A percentile compares a stretch with the other conserved stretches of the same genome.
Conservation (phyloP, 2,888 invertebrate genomes). For the Blastobasis adustella region DNA sequence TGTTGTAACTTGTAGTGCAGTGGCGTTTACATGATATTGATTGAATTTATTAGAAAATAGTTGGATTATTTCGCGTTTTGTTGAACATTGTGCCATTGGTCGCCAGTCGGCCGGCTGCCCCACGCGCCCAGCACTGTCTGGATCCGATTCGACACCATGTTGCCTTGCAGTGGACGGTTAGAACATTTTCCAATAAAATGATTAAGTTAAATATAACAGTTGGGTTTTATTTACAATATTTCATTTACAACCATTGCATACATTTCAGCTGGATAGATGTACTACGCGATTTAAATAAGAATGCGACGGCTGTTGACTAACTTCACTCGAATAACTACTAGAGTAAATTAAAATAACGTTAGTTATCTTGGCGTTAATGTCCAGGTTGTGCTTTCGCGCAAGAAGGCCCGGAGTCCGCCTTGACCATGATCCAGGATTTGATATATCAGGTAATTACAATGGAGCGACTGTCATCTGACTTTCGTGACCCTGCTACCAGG, state of each 20-base stretch:
- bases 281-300: background rate
- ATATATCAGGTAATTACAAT: too few relatives aligned
- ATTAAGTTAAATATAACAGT: slow-evolving; percentile 53
- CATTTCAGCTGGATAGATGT: background rate
- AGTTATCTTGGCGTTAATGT: too few relatives aligned
- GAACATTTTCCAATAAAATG: slow-evolving; percentile 71
- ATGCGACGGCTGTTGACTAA: too few relatives aligned
- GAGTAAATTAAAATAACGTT: too few relatives aligned
- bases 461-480: too few relatives aligned
- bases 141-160: slow-evolving; percentile 65
- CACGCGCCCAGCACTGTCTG: too few relatives aligned
- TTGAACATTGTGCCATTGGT: slow-evolving; percentile 60
- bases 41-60: slow-evolving; percentile 35
- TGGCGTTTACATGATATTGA: slow-evolving; percentile 51
- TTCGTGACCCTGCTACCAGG: too few relatives aligned
- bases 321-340: too few relatives aligned
- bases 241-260: background rate
- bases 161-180: slow-evolving; percentile 72
- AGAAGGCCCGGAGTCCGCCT: too few relatives aligned
- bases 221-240: slow-evolving; percentile 43
- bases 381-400: too few relatives aligned
- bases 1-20: slow-evolving; percentile 49
- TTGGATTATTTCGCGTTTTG: slow-evolving; percentile 43
- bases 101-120: slow-evolving; percentile 17
- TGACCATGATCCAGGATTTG: too few relatives aligned